Evolutionary conservation across 2,888 invertebrate genomes (phyloP), one percentile per base, ranked within the genome.

Genomic region (Tenthredo amoena): DNA sequence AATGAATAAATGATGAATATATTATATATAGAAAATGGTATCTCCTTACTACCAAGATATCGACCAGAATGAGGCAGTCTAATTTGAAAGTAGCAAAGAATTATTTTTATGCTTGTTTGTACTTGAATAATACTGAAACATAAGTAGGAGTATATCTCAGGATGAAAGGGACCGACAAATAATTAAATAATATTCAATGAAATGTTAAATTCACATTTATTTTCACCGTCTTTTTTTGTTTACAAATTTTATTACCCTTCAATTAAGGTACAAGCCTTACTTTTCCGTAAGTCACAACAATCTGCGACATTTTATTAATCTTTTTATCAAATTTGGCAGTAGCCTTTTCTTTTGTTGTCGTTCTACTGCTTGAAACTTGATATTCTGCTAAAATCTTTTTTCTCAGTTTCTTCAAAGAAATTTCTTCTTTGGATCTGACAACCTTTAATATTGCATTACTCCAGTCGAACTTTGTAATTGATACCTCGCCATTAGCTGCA

Each of bases 351-450:
- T 95, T 94, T 6, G 95, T 93, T 82, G 95, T 95, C 7, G 88
- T 94, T 31, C 95, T 95, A 40, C 94, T 93, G 89, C 94, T 94
- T 55, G 94, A 91, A 87, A 92, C 91, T 65, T 93, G 90, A 88
- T 96, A 97, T 88, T 96, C 96, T 76, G 95, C 95, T 1, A 96
- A 91, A 9, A 97, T 96, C 94, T 97, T 98, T 91, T 97, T 97
- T 89, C 96, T 96, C 26, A 98, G 93, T 89, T 97, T 96, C 90
- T 96, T 97, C 85, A 97, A 91, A 0, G 96, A 95, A 71, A 98
- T 94, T 89, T 96, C 96, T 88, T 96, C 95, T 6, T 95, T 95
- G 0, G 84, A 72, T 37, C 86, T 86, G 26, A 93, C 88, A 83
- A 91, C 85, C 18, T 91, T 88, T 40, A 92, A 47, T 82, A 93